Evolutionary conservation across 2,888 invertebrate genomes (phyloP).

Genomic region (Pomacea canaliculata): DNA sequence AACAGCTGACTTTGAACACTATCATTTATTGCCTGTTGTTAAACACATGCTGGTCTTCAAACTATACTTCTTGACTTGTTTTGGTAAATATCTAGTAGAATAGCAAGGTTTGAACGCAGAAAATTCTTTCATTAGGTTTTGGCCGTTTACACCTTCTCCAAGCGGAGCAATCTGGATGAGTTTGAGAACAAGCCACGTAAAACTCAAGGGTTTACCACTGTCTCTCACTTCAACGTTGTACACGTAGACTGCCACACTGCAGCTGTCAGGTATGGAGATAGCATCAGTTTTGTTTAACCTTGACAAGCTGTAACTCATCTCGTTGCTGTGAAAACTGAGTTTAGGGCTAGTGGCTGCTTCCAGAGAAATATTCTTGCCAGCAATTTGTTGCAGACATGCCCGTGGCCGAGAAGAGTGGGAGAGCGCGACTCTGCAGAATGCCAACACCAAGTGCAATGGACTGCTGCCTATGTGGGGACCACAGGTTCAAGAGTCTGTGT

Average conservation of each 20-base stretch:
- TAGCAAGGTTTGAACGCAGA: neutral
- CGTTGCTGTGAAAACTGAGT: too few relatives aligned
- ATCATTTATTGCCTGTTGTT: too few relatives aligned
- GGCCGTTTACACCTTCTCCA: slow-evolving; percentile 96
- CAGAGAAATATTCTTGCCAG: neutral
- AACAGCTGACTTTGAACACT: too few relatives aligned
- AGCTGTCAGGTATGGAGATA: slow-evolving; percentile 82
- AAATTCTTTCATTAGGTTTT: slow-evolving; percentile 80
- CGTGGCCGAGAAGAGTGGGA: slow-evolving; percentile 95
- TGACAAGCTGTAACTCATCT: neutral
- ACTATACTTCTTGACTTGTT: neutral
- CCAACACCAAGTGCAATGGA: slow-evolving; percentile 97
- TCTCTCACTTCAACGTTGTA: slow-evolving; percentile 97
- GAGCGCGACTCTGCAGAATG: slow-evolving; percentile 96
- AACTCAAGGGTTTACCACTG: slow-evolving; percentile 86
- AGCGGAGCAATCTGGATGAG: slow-evolving; percentile 93
- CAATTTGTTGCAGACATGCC: slow-evolving; percentile 71
- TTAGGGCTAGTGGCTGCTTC: too few relatives aligned
- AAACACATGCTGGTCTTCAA: neutral
- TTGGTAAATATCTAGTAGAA: neutral
- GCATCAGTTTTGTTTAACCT: neutral
- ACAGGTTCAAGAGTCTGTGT: slow-evolving; percentile 67
- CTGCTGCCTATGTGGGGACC: slow-evolving; percentile 97
- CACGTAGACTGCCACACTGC: slow-evolving; percentile 99
- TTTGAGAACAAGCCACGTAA: slow-evolving; percentile 90